Percentiles rank a stretch among this genome's conserved stretches.
Conservation (phyloP, 2,888 invertebrate species). For the Aleiodes testaceus region DNA sequence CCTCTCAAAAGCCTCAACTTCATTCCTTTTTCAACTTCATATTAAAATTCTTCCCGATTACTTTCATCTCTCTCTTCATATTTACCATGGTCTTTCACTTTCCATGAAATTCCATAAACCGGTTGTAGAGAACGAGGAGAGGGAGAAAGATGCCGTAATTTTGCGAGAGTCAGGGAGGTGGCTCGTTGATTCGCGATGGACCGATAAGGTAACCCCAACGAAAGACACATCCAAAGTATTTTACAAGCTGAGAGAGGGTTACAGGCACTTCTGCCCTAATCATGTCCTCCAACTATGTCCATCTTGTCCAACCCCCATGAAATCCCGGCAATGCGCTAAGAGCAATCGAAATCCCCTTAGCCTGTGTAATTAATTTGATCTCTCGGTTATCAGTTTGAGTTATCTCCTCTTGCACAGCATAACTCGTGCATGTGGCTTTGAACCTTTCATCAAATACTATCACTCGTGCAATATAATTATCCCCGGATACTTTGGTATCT, state of each 20-base stretch:
- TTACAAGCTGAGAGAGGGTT: slow-evolving; percentile 29
- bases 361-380: slow-evolving; percentile 54
- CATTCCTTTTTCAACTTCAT: not conserved
- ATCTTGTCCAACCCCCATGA: slow-evolving; percentile 38
- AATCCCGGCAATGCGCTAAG: slow-evolving; percentile 49
- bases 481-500: not conserved
- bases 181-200: slow-evolving; percentile 18
- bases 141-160: slow-evolving; percentile 1
- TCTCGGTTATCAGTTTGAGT: slow-evolving; percentile 50
- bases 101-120: slow-evolving; percentile 16
- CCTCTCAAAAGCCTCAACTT: not conserved
- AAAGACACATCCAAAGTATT: slow-evolving; percentile 28
- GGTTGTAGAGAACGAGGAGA: slow-evolving; percentile 13
- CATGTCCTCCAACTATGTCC: slow-evolving; percentile 40
- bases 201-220: slow-evolving; percentile 27
- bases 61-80: not conserved
- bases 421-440: slow-evolving; percentile 47
- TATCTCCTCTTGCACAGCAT: slow-evolving; percentile 46
- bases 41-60: slow-evolving; percentile 2
- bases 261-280: slow-evolving; percentile 44
- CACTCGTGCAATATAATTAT: slow-evolving; percentile 52
- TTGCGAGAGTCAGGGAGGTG: not conserved
- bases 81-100: slow-evolving; percentile 13
- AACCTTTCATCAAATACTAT: slow-evolving; percentile 53
- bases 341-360: slow-evolving; percentile 52